phyloP scores from a whole-genome alignment of 2,797 vertebrate genomes.

The Sarcoramphus papa region DNA sequence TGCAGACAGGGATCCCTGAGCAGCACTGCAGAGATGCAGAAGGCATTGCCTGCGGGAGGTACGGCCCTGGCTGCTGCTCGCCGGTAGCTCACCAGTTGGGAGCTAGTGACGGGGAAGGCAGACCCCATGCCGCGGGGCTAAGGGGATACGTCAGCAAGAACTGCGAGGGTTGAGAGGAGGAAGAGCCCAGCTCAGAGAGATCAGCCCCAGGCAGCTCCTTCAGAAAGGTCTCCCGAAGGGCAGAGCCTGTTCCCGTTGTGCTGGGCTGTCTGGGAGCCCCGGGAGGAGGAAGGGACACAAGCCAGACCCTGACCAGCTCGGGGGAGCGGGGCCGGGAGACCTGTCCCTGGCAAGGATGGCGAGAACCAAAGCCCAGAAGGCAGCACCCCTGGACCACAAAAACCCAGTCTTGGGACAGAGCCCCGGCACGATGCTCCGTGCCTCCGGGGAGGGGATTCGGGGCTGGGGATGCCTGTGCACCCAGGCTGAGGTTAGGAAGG shows the following conservation, averaged over 20 bases:
- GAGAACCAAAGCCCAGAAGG: not conserved
- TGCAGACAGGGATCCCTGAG: not conserved
- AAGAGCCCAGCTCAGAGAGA: not conserved
- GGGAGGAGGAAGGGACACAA: not conserved
- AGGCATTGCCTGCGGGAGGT: not conserved
- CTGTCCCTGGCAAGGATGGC: not conserved
- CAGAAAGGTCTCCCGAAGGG: not conserved
- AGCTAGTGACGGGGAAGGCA: not conserved
- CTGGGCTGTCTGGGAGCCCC: not conserved
- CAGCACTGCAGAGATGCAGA: not conserved
- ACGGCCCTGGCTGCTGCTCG: not conserved
- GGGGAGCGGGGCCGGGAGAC: not conserved
- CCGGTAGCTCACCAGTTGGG: too few relatives aligned
- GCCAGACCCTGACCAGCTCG: accelerated
- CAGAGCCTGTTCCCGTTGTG: not conserved
- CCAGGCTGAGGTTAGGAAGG: not conserved
- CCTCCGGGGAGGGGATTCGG: accelerated
- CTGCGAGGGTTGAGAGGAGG: not conserved
- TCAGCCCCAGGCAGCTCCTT: not conserved
- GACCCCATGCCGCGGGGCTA: accelerated
- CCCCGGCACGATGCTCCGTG: accelerated
- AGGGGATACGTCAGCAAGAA: not conserved
- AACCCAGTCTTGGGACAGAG: not conserved
- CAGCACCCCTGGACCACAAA: not conserved
- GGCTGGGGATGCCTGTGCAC: accelerated